phyloP scores from a whole-genome alignment of 2,888 invertebrate genomes.

The Drosophila basisetae region DNA sequence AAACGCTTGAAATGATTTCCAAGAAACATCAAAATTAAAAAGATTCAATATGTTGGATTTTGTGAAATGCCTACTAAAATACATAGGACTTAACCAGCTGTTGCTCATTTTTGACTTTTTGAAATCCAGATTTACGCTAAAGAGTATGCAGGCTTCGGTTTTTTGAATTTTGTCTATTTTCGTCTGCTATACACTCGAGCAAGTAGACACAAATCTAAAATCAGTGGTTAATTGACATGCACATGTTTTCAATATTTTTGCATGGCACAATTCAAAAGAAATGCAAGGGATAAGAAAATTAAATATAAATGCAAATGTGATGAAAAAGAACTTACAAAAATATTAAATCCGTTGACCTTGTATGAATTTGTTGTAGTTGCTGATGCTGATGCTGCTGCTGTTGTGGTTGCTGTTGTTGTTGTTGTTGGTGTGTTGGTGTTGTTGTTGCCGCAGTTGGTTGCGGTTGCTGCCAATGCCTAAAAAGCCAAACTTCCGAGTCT shows the following conservation, averaged over 20 bases:
- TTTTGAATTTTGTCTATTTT: background rate
- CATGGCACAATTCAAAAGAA: slow-evolving; percentile 41
- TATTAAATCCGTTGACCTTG: slow-evolving; percentile 83
- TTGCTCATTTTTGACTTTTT: slow-evolving; percentile 1
- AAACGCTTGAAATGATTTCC: background rate
- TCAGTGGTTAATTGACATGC: slow-evolving; percentile 74
- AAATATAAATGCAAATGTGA: slow-evolving; percentile 14
- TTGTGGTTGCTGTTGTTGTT: slow-evolving; percentile 15
- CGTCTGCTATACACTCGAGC: slow-evolving; percentile 15
- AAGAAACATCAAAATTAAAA: background rate
- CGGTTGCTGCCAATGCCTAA: slow-evolving; percentile 23
- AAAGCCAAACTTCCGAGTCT: slow-evolving; percentile 28
- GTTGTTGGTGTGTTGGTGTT: slow-evolving; percentile 28
- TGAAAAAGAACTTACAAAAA: slow-evolving; percentile 78
- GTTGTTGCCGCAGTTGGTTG: slow-evolving; percentile 22
- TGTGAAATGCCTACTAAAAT: background rate
- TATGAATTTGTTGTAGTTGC: slow-evolving; percentile 64
- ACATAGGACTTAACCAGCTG: slow-evolving; percentile 18
- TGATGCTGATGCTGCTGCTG: slow-evolving; percentile 34
- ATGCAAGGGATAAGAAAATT: slow-evolving; percentile 20
- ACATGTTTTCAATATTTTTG: slow-evolving; percentile 66
- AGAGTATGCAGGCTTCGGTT: slow-evolving; percentile 16
- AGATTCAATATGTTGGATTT: too few species aligned
- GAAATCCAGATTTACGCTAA: too few species aligned
- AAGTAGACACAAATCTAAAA: background rate